A percentile compares a stretch with the other conserved stretches of the same genome.
Evolutionary conservation across 2,888 invertebrate genomes (phyloP).

Genomic region (Pyrocoelia pectoralis): DNA sequence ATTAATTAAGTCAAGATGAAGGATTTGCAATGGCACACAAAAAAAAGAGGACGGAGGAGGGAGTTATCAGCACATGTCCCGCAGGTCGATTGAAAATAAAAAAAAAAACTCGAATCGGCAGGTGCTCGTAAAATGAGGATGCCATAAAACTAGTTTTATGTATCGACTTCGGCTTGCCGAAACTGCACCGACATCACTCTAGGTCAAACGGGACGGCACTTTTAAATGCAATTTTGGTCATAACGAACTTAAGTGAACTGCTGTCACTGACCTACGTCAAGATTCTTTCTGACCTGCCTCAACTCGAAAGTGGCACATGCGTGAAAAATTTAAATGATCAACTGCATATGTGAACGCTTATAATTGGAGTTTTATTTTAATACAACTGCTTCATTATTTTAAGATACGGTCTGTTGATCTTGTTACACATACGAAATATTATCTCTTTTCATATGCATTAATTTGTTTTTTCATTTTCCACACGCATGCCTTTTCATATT

Average conservation of each 20-base stretch:
- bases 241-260: conserved; percentile 13
- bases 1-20: conserved; percentile 39
- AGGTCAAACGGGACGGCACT: background rate
- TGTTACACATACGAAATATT: conserved; percentile 41
- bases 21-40: conserved; percentile 43
- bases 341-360: conserved; percentile 51
- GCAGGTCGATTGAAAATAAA: conserved; percentile 50
- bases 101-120: conserved; percentile 54
- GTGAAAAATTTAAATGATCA: conserved; percentile 50
- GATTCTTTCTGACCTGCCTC: conserved; percentile 54
- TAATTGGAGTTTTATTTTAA: conserved; percentile 55
- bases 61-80: conserved; percentile 48
- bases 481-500: too few relatives aligned
- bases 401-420: conserved; percentile 53
- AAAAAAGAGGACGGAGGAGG: conserved; percentile 30
- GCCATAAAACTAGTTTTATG: conserved; percentile 30
- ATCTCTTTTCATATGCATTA: too few relatives aligned
- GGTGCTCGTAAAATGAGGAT: conserved; percentile 53
- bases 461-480: too few relatives aligned
- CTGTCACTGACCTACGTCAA: conserved; percentile 34
- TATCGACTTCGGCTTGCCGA: conserved; percentile 19
- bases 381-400: conserved; percentile 53
- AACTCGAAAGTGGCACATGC: conserved; percentile 55
- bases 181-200: too few relatives aligned
- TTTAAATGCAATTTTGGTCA: conserved; percentile 14